Evolutionary conservation across 2,797 vertebrate species (phyloP).

Genomic region (Anguilla marmorata): DNA sequence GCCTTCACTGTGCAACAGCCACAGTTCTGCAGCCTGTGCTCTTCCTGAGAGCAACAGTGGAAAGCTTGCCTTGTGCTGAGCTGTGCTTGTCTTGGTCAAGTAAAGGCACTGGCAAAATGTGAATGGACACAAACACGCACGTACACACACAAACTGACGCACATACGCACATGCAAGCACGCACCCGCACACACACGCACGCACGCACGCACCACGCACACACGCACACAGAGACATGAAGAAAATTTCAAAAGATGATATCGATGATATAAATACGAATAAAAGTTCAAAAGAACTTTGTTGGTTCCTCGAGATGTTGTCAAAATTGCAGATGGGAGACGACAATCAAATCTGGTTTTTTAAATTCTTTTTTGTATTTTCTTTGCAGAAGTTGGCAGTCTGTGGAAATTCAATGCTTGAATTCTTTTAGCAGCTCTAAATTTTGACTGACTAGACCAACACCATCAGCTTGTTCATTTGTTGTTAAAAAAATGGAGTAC

Average conservation of each 20-base stretch:
- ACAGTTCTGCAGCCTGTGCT: neutral
- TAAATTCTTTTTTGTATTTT: slow-evolving; percentile 16
- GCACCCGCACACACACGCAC: neutral
- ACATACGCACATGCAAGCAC: neutral
- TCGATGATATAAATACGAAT: no score
- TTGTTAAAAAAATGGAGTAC: slow-evolving; percentile 39
- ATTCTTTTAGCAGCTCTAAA: neutral
- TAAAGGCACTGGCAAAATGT: no score
- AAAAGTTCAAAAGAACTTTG: neutral
- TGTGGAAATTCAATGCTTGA: neutral
- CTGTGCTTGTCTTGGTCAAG: no score
- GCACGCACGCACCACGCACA: neutral
- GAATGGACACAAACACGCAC: no score
- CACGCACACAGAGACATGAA: neutral
- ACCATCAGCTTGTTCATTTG: slow-evolving; percentile 31
- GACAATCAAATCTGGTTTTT: neutral
- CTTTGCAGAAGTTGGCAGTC: neutral
- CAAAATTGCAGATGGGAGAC: neutral
- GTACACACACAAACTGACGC: no score
- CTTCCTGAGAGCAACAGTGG: neutral
- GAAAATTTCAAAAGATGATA: neutral
- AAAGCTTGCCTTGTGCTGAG: neutral
- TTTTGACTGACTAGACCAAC: slow-evolving; percentile 48
- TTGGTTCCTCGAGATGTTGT: neutral
- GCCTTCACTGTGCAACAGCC: neutral